Conservation (phyloP, 2,797 vertebrate genomes). For the Schizopygopsis pylzovi region DNA sequence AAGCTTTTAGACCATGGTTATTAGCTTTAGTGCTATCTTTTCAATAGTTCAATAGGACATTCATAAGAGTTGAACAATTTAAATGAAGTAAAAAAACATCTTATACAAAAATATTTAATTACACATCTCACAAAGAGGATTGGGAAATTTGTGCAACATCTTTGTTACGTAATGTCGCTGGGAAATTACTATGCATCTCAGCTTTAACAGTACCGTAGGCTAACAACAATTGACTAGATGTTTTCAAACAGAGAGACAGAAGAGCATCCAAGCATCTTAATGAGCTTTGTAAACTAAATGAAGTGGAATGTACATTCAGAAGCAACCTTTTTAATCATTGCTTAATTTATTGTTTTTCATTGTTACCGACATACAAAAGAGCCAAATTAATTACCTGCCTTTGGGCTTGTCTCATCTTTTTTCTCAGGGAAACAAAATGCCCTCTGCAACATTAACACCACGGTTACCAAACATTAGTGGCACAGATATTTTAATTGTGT, state of each 20-base stretch:
- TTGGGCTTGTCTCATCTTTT: constrained; percentile 39
- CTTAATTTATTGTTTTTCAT: constrained; percentile 60
- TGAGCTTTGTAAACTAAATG: constrained; percentile 32
- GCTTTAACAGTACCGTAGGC: neutral
- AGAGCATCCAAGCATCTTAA: constrained; percentile 43
- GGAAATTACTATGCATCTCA: neutral
- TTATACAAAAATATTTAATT: neutral
- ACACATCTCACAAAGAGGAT: neutral
- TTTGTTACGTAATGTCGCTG: neutral
- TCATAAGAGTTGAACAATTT: neutral
- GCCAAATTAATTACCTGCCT: constrained; percentile 68
- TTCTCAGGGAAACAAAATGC: constrained; percentile 40
- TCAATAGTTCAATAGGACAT: neutral
- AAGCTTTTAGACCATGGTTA: neutral
- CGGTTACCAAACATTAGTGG: constrained; percentile 57
- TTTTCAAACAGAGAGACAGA: constrained; percentile 48
- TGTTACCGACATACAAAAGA: constrained; percentile 55
- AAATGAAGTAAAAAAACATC: neutral
- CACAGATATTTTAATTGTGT: constrained; percentile 64
- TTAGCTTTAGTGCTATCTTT: neutral
- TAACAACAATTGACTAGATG: constrained; percentile 12
- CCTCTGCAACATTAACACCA: constrained; percentile 45
- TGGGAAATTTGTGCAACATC: neutral
- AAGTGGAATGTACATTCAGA: constrained; percentile 25
- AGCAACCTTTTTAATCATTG: constrained; percentile 52